These are phyloP conservation scores for Drosophila subobscura DNA, from an alignment of 1,140 invertebrate species.

Conservation along the genomic window DNA sequence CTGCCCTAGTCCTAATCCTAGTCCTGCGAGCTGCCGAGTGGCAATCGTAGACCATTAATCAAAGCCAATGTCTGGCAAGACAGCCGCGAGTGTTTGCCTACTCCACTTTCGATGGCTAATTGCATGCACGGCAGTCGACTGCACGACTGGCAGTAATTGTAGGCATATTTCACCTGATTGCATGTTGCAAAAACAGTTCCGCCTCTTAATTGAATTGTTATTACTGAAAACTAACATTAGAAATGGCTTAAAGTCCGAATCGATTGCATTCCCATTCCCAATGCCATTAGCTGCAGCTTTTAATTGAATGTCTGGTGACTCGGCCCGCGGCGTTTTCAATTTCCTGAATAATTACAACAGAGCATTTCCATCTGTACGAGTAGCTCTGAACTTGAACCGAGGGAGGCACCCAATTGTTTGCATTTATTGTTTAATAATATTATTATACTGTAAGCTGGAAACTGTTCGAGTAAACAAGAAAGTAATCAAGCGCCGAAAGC, in stretches of 20 bases:
- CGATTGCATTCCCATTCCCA: too few species aligned
- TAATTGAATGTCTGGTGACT: too few species aligned
- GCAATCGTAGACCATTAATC: constrained; percentile 62
- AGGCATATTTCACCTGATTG: constrained; percentile 69
- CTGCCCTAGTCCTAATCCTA: not conserved
- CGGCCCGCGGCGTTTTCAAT: constrained; percentile 13
- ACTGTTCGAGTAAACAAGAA: constrained; percentile 46
- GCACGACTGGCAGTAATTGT: constrained; percentile 54
- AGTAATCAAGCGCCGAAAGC: constrained; percentile 60
- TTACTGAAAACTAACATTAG: constrained; percentile 13
- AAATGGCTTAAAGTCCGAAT: too few species aligned
- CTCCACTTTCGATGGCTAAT: constrained; percentile 56
- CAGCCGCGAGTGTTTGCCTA: constrained; percentile 63
- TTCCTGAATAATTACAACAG: constrained; percentile 7
- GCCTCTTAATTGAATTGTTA: constrained; percentile 68
- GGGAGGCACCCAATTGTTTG: constrained; percentile 15
- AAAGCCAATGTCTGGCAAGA: constrained; percentile 57
- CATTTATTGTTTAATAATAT: constrained; percentile 46
- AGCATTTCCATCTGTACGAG: not conserved
- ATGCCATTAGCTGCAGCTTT: too few species aligned
- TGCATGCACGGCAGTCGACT: constrained; percentile 52
- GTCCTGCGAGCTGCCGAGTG: constrained; percentile 9
- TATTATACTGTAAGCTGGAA: constrained; percentile 35
- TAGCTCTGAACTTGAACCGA: constrained; percentile 1
- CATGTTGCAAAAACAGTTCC: constrained; percentile 42